A percentile compares a stretch with the other conserved stretches of the same genome.
Evolutionary conservation across 2,888 invertebrate genomes (phyloP).

Genomic region (Apamea anceps): DNA sequence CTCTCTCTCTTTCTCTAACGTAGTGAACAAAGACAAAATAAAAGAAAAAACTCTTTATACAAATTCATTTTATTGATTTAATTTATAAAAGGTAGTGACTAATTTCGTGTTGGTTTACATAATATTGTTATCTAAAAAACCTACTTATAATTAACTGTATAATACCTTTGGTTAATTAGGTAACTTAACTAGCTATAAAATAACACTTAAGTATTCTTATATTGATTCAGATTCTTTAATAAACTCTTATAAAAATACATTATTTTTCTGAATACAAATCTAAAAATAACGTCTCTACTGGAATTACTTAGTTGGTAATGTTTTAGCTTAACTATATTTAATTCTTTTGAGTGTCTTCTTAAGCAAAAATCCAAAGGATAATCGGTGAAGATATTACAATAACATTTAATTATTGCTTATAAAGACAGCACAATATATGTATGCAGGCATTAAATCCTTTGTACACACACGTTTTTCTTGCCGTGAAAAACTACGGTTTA

Average conservation of each 20-base stretch:
- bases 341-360: neutral
- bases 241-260: conserved; percentile 43
- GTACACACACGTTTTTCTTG: neutral
- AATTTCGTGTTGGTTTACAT: conserved; percentile 69
- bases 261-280: conserved; percentile 34
- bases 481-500: neutral
- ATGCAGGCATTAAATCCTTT: neutral
- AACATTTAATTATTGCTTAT: conserved; percentile 1
- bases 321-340: neutral
- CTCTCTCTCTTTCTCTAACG: no score
- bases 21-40: neutral
- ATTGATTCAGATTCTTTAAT: conserved; percentile 37
- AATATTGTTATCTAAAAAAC: conserved; percentile 30
- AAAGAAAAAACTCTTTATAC: conserved; percentile 2
- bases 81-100: conserved; percentile 82
- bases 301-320: conserved; percentile 27
- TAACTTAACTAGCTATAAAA: conserved; percentile 78
- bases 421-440: neutral
- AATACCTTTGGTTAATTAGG: conserved; percentile 87
- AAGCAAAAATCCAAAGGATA: neutral
- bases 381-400: neutral
- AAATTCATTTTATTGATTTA: conserved; percentile 66
- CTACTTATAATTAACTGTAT: conserved; percentile 73
- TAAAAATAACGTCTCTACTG: conserved; percentile 42
- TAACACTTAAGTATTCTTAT: conserved; percentile 44